Evolutionary conservation across 2,888 invertebrate species (phyloP).

Genomic region (Drosophila formosana): DNA sequence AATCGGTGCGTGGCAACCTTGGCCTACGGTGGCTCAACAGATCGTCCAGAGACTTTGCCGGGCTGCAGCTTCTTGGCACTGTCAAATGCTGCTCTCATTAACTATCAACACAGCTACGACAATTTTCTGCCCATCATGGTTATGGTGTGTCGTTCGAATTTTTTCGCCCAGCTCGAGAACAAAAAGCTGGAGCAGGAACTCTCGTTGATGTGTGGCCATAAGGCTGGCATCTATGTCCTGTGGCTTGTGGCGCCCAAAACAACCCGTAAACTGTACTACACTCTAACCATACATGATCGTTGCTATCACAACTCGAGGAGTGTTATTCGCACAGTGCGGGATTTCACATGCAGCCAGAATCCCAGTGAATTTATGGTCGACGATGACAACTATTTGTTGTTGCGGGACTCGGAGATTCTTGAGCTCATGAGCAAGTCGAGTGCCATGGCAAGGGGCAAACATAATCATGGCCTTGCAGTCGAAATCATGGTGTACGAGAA

Average conservation of each 20-base stretch:
- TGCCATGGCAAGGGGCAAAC: not conserved
- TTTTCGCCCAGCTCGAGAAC: constrained; percentile 45
- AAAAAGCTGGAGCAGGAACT: constrained; percentile 31
- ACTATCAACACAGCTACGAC: constrained; percentile 18
- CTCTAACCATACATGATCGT: constrained; percentile 52
- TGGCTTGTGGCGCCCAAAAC: constrained; percentile 53
- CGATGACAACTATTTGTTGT: constrained; percentile 45
- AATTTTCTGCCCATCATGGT: constrained; percentile 47
- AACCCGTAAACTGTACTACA: constrained; percentile 42
- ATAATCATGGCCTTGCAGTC: constrained; percentile 26
- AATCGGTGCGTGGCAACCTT: constrained; percentile 34
- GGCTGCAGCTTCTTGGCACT: constrained; percentile 20
- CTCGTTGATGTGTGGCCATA: not conserved
- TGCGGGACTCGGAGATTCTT: constrained; percentile 46
- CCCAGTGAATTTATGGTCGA: constrained; percentile 49
- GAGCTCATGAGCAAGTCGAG: constrained; percentile 12
- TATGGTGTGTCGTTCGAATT: constrained; percentile 46
- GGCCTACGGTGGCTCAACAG: constrained; percentile 40
- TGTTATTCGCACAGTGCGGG: constrained; percentile 42
- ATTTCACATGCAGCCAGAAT: constrained; percentile 31
- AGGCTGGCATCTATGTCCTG: constrained; percentile 46
- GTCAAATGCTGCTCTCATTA: constrained; percentile 31
- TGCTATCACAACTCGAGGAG: constrained; percentile 41
- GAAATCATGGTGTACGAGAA: constrained; percentile 31
- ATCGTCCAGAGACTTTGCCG: constrained; percentile 11